Conservation (phyloP, 2,797 vertebrate genomes). For the Loriculus beryllinus region DNA sequence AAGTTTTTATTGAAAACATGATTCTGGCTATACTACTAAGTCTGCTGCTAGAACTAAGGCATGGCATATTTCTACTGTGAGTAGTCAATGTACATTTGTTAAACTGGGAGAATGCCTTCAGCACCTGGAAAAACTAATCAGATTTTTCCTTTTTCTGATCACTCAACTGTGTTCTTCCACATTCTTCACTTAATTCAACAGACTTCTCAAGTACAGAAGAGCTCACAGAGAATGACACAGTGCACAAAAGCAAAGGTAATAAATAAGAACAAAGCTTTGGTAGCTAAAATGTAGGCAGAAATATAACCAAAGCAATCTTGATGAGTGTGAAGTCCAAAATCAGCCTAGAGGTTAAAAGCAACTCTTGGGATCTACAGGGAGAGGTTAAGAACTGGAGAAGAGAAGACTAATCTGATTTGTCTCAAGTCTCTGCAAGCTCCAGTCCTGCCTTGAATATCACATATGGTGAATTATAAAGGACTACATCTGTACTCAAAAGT, state of each 20-base stretch:
- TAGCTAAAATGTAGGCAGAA: neutral
- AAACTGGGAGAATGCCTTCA: neutral
- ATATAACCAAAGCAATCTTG: neutral
- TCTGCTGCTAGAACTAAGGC: neutral
- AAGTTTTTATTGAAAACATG: neutral
- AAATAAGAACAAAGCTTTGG: neutral
- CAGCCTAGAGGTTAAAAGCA: neutral
- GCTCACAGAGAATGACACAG: neutral
- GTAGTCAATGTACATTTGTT: neutral
- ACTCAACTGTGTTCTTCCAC: neutral
- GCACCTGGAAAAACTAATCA: neutral
- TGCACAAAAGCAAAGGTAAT: neutral
- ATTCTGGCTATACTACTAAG: neutral
- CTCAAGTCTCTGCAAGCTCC: neutral
- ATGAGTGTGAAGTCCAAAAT: neutral
- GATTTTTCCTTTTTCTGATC: neutral
- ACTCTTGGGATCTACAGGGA: neutral
- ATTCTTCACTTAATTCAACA: neutral
- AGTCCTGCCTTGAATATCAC: neutral
- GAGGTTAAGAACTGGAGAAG: neutral
- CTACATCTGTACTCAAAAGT: neutral
- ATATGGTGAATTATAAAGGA: neutral
- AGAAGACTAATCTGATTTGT: neutral
- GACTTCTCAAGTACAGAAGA: neutral
- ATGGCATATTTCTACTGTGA: rapidly evolving